Evolutionary conservation across 2,113 vertebrate genomes (phyloP), one percentile per base, ranked within the genome.

Genomic region (Pyrgilauda ruficollis): DNA sequence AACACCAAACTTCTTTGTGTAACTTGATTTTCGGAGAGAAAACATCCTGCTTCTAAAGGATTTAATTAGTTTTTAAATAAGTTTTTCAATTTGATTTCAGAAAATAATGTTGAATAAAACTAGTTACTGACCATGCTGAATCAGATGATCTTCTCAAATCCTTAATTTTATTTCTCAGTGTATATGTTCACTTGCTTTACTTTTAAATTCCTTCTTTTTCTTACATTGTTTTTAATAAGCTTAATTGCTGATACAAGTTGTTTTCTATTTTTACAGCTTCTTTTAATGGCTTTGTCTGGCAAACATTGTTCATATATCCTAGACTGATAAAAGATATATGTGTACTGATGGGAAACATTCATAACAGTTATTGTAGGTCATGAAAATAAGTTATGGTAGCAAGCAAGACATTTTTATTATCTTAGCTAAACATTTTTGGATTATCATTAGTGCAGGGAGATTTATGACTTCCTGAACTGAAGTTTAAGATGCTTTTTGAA

Each of bases 401-500:
- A 92, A 81, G 64, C 13, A 87, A 86, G 94, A 73, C 62, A 87
- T 83, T 95, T 95, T 94, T 96, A 94, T 96, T 93, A 89, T 87
- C 50, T 79, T 87, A 84, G 62, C 50, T 93, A 89, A 96, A 95
- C 16, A 87, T 91, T 95, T 96, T 83, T 85, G 18, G 53, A 69
- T 93, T 84, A 83, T 58, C 64, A 79, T 83, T 86, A 85, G 49
- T 69, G 50, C 14, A 63, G 15, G 22, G 69, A 76, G 46, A 82
- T 69, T 93, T 87, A 62, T 35, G 76, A 33, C 17, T 70, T 93
- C 59, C 56, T 79, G 33, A 84, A 78, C 14, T 56, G 43, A 90
- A 94, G 28, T 62, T 86, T 50, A 69, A 18, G 47, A 24, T 2
- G 31, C 1, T 63, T 90, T 90, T 63, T n/a, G 39, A 11, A 8